Base-by-base conservation (phyloP, 2,888 invertebrate species). In the Pediacus dermestoides region DNA sequence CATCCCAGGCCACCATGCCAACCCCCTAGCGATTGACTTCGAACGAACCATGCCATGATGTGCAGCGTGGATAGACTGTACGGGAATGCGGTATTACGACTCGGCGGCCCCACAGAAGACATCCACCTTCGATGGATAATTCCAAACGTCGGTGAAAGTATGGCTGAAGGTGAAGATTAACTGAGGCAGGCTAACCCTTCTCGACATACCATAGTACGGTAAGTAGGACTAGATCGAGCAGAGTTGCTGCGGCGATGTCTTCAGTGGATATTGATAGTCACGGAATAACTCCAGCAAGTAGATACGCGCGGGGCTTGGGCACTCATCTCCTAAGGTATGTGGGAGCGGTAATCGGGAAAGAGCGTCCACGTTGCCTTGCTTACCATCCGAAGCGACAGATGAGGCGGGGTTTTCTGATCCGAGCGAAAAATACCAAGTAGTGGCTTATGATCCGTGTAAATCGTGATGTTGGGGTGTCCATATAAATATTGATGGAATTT, bases 401-500 rank as follows among this genome's bases (percentile, higher is more conserved):
- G 18, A 18, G 18, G 4, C 4, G 18, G 18, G 4, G 18, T 18
- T 8, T 18, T 4, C 8, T 18, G 18, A 8, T 18, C 6, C 18
- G 18, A 8, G 4, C 18, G 6, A 18, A 18, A 18, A 4, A 18
- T 8, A 6, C 18, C 18, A 18, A 18, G 4, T 18, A 18, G 8
- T 8, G 18, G 18, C 8, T 18, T 18, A 18, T 18, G 4, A 18
- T 18, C 18, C 18, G 18, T 18, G 4, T 6, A 6, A 6, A 18
- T 18, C 8, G 18, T 18, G 8, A 18, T 18, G 8, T 18, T 8
- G 4, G 18, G 8, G 18, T 18, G 18, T 18, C 18, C 18, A 8
- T 18, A 18, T 8, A 18, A 18, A 18, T 18, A 18, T 18, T 18
- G 18, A 18, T 18, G 18, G 8, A 18, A 18, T 18, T 18, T 18